Base-by-base conservation (phyloP, 2,797 vertebrate genomes). In the Myripristis jacobus region DNA sequence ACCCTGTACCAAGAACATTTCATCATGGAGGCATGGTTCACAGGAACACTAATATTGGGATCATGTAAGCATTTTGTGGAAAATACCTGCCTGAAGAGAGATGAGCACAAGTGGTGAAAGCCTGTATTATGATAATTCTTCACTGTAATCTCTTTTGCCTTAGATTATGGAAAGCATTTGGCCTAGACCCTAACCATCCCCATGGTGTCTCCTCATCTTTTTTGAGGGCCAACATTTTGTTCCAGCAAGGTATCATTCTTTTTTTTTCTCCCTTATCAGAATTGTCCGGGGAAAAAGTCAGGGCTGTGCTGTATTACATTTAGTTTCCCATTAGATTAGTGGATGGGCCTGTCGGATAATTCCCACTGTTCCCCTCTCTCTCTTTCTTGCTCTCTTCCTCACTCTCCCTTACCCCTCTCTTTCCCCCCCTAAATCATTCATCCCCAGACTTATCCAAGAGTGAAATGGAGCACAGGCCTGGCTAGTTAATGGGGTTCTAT, bases 401-500 rank as follows among this genome's bases (percentile, higher is more conserved):
- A 57, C 71, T 77, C 59, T 38, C 38, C 77, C 72, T 71, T 79
- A 72, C 54, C 38, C 19, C 66, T 38, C 64, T 63, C 71, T 64
- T 79, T 54, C 16, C 57, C 59, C 68, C 77, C 61, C 76, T 84
- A 83, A 87, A 90, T 91, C 87, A 89, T 89, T 91, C 71, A 89
- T 92, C 89, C 80, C 61, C 72, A 24, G 71, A 86, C 86, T 87
- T 90, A 92, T 91, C 87, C 80, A 57, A 87, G 85, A 91, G 91
- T 90, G 89, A 93, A 92, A 93, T 92, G 82, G 86, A 91, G 88
- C 88, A 89, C 73, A 70, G 80, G 79, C 83, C 79, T 67, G 73
- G 84, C 87, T 89, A 81, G 90, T 91, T 94, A 93, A 91, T 93
- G 85, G 89, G 78, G 88, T 91, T 92, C 89, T 85, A 92, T 89